A percentile compares a stretch with the other conserved stretches of the same genome.
phyloP scores from a whole-genome alignment of 2,113 vertebrate species.

The Brachyistius frenatus region DNA sequence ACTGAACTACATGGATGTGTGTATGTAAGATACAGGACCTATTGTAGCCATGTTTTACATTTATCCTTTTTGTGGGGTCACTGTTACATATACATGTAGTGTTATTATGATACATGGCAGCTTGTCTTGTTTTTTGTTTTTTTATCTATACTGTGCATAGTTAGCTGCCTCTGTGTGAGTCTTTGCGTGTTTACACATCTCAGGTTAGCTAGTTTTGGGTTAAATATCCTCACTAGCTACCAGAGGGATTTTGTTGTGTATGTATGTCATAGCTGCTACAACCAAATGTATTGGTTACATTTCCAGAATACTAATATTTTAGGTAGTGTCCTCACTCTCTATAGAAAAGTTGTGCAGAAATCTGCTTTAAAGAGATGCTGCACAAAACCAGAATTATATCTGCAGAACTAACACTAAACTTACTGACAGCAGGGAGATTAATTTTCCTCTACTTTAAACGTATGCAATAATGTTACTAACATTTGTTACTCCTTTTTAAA shows the following conservation, averaged over 20 bases:
- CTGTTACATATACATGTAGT: conserved; percentile 55
- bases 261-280: conserved; percentile 65
- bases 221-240: conserved; percentile 50
- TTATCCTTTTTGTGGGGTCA: conserved; percentile 25
- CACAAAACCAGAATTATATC: conserved; percentile 45
- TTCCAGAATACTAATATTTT: conserved; percentile 48
- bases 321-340: conserved; percentile 33
- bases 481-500: conserved; percentile 35
- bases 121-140: conserved; percentile 35
- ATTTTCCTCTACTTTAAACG: conserved; percentile 35
- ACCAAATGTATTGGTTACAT: conserved; percentile 63
- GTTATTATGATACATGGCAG: conserved; percentile 28
- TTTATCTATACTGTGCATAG: conserved; percentile 19
- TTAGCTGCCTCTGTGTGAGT: conserved; percentile 28
- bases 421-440: neutral
- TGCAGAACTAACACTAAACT: conserved; percentile 56
- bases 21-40: conserved; percentile 43
- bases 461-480: conserved; percentile 70
- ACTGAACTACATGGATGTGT: conserved; percentile 47
- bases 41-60: conserved; percentile 41
- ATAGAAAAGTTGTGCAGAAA: conserved; percentile 16
- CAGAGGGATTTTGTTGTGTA: conserved; percentile 54
- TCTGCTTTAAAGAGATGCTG: conserved; percentile 11
- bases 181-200: conserved; percentile 63
- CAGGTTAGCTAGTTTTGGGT: conserved; percentile 48